A percentile compares a stretch with the other conserved stretches of the same genome.
phyloP scores from a whole-genome alignment of 2,113 vertebrate genomes.

The Anas platyrhynchos region DNA sequence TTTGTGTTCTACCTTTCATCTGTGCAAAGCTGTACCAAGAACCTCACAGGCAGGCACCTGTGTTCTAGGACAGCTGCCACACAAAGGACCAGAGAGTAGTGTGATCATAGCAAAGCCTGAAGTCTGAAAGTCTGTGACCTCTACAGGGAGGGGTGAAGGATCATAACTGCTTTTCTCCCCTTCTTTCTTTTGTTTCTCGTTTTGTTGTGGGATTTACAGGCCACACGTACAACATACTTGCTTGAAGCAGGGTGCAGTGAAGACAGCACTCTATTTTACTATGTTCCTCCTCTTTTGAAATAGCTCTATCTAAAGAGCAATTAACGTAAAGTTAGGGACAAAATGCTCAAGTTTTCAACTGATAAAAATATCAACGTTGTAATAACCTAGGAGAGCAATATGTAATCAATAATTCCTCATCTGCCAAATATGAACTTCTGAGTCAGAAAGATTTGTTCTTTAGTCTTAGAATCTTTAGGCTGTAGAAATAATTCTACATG shows the following conservation, averaged over 20 bases:
- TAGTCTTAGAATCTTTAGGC: neutral
- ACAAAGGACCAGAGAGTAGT: neutral
- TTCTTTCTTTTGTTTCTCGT: neutral
- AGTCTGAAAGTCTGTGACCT: neutral
- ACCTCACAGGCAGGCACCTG: neutral
- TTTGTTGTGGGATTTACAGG: neutral
- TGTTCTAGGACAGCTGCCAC: neutral
- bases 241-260: neutral
- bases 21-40: neutral
- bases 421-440: neutral
- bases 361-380: neutral
- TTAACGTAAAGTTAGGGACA: fast-evolving
- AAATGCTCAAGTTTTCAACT: neutral
- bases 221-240: fast-evolving
- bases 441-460: neutral
- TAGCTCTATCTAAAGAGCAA: fast-evolving
- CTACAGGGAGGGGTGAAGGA: neutral
- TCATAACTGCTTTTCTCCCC: neutral
- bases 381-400: neutral
- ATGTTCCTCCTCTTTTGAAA: neutral
- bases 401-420: neutral
- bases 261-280: neutral
- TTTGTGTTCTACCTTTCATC: neutral
- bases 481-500: conserved; percentile 1
- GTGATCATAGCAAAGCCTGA: neutral